A percentile compares a stretch with the other conserved stretches of the same genome.
These are phyloP conservation scores for Anser brachyrhynchus DNA, from an alignment of 2,113 vertebrate genomes.

Conservation along the genomic window DNA sequence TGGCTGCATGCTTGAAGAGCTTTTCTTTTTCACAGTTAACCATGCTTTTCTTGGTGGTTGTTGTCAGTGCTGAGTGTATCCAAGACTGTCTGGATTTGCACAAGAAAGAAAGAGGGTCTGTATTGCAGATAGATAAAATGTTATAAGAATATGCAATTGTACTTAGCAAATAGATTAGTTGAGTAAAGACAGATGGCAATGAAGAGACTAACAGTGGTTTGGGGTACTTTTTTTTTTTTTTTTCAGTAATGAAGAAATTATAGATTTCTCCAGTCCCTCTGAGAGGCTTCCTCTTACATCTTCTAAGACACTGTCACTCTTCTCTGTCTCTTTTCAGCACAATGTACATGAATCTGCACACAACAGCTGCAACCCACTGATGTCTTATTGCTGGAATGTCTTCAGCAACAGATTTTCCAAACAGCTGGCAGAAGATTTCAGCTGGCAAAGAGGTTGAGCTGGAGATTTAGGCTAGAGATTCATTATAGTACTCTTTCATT, in stretches of 20 bases:
- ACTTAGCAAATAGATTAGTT: background rate
- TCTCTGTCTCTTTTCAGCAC: background rate
- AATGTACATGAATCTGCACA: background rate
- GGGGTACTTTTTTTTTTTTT: background rate
- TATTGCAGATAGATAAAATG: background rate
- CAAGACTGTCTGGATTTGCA: background rate
- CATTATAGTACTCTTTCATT: background rate
- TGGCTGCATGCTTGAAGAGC: background rate
- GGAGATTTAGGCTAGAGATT: background rate
- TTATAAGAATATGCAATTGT: background rate
- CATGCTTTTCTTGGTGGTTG: background rate
- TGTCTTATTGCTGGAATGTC: background rate
- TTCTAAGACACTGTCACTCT: fast-evolving
- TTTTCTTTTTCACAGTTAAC: background rate
- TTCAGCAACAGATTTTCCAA: slow-evolving; percentile 48
- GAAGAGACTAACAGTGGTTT: background rate
- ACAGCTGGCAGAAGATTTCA: background rate
- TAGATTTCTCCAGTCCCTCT: background rate
- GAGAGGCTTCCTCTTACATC: background rate
- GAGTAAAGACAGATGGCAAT: slow-evolving; percentile 14
- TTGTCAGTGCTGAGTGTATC: background rate
- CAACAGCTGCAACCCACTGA: background rate
- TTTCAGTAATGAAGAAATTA: background rate
- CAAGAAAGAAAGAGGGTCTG: background rate
- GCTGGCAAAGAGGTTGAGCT: background rate